Evolutionary conservation across 2,797 vertebrate species (phyloP).

Genomic region (Morelia viridis): DNA sequence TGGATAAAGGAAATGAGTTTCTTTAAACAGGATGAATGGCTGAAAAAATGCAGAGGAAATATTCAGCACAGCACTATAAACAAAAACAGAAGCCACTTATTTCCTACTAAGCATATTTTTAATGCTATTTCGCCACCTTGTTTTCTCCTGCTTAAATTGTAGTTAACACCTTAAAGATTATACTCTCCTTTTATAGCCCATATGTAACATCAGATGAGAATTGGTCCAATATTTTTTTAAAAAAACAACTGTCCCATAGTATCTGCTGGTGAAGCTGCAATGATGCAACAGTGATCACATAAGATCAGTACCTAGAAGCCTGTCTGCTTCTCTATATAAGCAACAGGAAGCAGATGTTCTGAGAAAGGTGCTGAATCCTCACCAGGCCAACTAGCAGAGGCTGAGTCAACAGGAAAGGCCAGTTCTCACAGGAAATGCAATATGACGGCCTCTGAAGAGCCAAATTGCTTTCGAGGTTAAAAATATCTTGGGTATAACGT

Average conservation of each 20-base stretch:
- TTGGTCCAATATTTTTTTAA: background rate
- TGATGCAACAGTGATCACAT: background rate
- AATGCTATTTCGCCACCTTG: background rate
- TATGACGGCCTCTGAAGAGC: constrained; percentile 8
- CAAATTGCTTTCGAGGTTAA: constrained; percentile 24
- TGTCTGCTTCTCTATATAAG: background rate
- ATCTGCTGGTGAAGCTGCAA: background rate
- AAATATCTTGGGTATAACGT: background rate
- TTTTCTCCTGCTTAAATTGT: background rate
- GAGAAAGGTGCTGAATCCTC: constrained; percentile 9
- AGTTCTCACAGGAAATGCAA: background rate
- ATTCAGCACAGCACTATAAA: background rate
- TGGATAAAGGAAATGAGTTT: background rate
- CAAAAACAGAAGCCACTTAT: background rate
- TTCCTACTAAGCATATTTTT: background rate
- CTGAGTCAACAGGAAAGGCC: constrained; percentile 23
- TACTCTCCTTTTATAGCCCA: background rate
- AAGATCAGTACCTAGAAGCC: background rate
- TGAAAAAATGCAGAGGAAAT: background rate
- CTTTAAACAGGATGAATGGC: background rate
- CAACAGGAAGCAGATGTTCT: constrained; percentile 29
- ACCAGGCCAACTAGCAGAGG: background rate
- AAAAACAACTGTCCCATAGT: background rate
- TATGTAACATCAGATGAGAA: background rate
- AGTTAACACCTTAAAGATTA: background rate